Base-by-base conservation (phyloP, 1,140 invertebrate genomes). In the Drosophila truncata region DNA sequence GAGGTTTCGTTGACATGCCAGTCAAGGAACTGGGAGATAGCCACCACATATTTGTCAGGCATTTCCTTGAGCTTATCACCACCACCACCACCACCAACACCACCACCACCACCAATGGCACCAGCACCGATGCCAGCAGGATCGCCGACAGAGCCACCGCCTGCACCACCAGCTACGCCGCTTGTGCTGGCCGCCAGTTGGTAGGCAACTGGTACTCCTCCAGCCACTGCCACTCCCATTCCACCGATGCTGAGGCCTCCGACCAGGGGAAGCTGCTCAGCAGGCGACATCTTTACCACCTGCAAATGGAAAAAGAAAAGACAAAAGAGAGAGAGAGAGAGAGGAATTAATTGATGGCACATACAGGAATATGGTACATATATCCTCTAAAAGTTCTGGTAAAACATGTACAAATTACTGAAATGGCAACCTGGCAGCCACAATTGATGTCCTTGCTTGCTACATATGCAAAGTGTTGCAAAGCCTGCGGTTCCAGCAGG, bases 21-120 rank as follows among this genome's bases (percentile, higher is more conserved):
- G 39, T 86, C 76, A 3, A 92, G 64, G 33, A 91, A 88, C 31
- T 90, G 78, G 1, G 82, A 87, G 25, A 92, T 86, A 8, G 84
- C 77, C 64, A 87, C 64, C 7, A 91, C 76, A 71, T 92, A 92
- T 62, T 91, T 90, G 52, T 92, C 91, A 9, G 84, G 81, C 54
- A 88, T 72, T 44, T 92, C 87, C 57, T 81, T 88, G 20, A 79
- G 76, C 39, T 91, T 91, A 14, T 78, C 66, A 3, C 69, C 82
- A 1, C 70, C 62, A 11, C 54, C 61, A 31, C 78, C 83, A 9
- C 69, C 77, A 13, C 42, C 42, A 0, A 57, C 73, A 23, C 55
- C 61, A 41, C 41, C 50, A 0, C 29, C 41, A 3, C 23, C 47
- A 0, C 23, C 47, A 0, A n/a, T n/a, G 14, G 57, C 61, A 31